Base-by-base conservation (phyloP, 2,797 vertebrate genomes). In the Sebastes umbrosus region DNA sequence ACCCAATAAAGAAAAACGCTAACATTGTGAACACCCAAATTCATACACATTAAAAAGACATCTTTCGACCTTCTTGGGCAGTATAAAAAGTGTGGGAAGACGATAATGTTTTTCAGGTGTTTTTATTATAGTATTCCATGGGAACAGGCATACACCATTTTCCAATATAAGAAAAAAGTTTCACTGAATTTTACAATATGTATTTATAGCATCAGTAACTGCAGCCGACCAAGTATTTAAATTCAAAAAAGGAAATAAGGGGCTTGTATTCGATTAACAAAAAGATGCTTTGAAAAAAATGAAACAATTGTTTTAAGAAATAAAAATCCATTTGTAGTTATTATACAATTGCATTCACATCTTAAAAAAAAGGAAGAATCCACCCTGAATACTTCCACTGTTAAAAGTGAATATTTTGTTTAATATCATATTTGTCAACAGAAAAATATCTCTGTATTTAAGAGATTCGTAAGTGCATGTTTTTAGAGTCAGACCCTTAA, bases 51-150 rank as follows among this genome's bases (percentile, higher is more conserved):
- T 43, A 43, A 16, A 7, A 25, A 69, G 24, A 2, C 3, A 58
- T 16, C 16, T 20, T 4, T 5, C 2, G 8, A 66, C 16, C 11
- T n/a, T 27, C 24, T 3, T 58, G 8, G 69, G 9, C 18, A 10
- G 12, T n/a, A 65, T 14, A 59, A 74, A 62, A 63, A 9, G 22
- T 55, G 11, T 29, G 1, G 13, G n/a, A 73, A 79, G 43, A 88
- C 72, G 67, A 57, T 34, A 6, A 54, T 8, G 20, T 2, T 74
- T 87, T 91, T 90, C 39, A 84, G 76, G 84, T 77, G 60, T 86
- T 82, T 91, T 94, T 93, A 94, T 93, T 94, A 90, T 90, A 87
- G 75, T 96, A 96, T 96, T 96, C 96, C 96, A 96, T 96, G 95
- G 96, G 96, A 96, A 96, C 95, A 95, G 93, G 90, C 90, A 89